Base-by-base conservation (phyloP, 2,113 vertebrate species). In the Alosa alosa region DNA sequence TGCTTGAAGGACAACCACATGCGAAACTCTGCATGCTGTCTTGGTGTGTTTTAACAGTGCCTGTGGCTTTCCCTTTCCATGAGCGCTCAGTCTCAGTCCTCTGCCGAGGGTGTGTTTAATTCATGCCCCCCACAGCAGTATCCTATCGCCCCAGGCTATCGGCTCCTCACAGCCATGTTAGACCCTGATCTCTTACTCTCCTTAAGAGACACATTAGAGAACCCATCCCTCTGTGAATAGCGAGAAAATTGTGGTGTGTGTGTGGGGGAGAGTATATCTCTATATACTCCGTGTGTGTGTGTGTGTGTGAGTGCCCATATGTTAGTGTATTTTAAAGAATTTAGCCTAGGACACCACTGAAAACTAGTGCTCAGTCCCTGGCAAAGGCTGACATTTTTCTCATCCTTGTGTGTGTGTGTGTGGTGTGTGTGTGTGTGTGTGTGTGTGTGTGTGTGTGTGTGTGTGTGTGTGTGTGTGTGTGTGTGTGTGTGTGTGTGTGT, bases 321-420 rank as follows among this genome's bases (percentile, higher is more conserved):
- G 64, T 31, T n/a, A 25, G 64, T 68, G 64, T 10, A 31, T 31
- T 25, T 72, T 20, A 22, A 22, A 60, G 20, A 22, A 60, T 60
- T 60, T 20, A 60, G 18, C 55, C 55, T 6, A 22, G 55, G 55
- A 60, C 18, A 22, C 20, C 55, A 60, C 20, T 60, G 55, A 60
- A 60, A 18, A 20, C 55, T 60, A 52, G 4, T 60, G 55, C 6
- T 60, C 18, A 60, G 18, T 4, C 68, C 86, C 83, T 85, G 78
- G 81, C 84, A 84, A 90, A 90, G 91, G 87, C 87, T 90, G 89
- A 89, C 82, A 75, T 86, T 84, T 83, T 86, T 85, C 87, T 31
- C 17, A 17, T 52, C 10, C 17, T 10, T 31, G 64, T 72, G 64
- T 72, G 64, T 72, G 64, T 72, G 64, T 36, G 64, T 36, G 64